phyloP scores from a whole-genome alignment of 2,888 invertebrate genomes.

The Stramonita haemastoma region DNA sequence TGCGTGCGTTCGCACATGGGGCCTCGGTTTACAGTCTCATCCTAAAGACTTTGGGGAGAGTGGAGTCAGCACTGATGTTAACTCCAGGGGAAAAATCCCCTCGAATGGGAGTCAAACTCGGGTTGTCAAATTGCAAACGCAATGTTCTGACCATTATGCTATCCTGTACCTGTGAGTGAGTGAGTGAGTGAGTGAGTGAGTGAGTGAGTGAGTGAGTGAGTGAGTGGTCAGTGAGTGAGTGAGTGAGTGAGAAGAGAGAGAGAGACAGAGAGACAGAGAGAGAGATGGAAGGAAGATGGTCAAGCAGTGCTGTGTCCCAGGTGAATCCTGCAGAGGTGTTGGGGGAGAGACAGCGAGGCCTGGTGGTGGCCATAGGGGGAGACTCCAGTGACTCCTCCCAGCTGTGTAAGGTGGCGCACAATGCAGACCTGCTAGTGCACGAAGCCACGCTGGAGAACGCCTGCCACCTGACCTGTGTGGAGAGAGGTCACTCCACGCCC shows the following conservation, averaged over 20 bases:
- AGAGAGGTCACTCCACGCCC: constrained; percentile 78
- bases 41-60: too few relatives aligned
- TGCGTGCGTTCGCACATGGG: too few relatives aligned
- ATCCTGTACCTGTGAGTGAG: too few relatives aligned
- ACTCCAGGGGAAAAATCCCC: too few relatives aligned
- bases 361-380: constrained; percentile 77
- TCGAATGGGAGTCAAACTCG: too few relatives aligned
- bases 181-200: too few relatives aligned
- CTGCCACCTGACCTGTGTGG: constrained; percentile 71
- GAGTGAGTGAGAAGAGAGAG: neutral
- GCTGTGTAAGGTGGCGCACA: constrained; percentile 68
- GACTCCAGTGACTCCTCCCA: constrained; percentile 76
- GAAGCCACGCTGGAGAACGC: constrained; percentile 77
- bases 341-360: constrained; percentile 73
- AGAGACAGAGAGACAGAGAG: neutral
- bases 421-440: constrained; percentile 77
- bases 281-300: neutral
- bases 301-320: constrained; percentile 47
- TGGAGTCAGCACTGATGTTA: too few relatives aligned
- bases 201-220: too few relatives aligned
- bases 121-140: too few relatives aligned
- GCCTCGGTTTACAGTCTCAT: too few relatives aligned
- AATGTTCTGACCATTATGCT: too few relatives aligned
- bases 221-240: too few relatives aligned
- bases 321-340: constrained; percentile 69